Base-by-base conservation (phyloP, 2,797 vertebrate genomes). In the Yasuhikotakia modesta region DNA sequence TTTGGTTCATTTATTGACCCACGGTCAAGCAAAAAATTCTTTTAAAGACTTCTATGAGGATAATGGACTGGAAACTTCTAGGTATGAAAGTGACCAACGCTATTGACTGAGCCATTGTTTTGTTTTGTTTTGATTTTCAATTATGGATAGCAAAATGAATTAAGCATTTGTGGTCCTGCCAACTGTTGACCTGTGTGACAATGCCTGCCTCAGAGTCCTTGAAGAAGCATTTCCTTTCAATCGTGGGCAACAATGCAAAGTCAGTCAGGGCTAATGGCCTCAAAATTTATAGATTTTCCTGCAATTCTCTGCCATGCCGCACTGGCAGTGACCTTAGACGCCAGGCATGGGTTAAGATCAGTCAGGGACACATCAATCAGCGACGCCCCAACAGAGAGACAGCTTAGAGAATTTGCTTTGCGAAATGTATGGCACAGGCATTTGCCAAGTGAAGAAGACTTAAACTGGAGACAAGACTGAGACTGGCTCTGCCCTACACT, bases 301-400 rank as follows among this genome's bases (percentile, higher is more conserved):
- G 89, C 87, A 86, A 89, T 91, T 90, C 90, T 91, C 89, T 89
- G 90, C 86, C 85, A 87, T 87, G 84, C 85, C 86, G 81, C 86
- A 90, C 89, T 89, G 85, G 81, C 85, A 65, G 71, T 84, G 85
- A 89, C 89, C 91, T 90, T 91, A 89, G 88, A 88, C 84, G 81
- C 79, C 4, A 22, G 68, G 82, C 65, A 73, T 48, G 82, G 86
- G 88, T 87, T 75, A 10, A n/a, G 70, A 85, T 86, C 85, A 79
- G 79, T 32, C 82, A 89, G 87, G 90, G 89, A 88, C 88, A 90
- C 85, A 92, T 91, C 88, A 89, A 90, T 91, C 90, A 91, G 79
- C 74, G 55, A 13, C 84, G 79, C 84, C 81, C 86, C 87, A 90
- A 90, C 87, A 86, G 86, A 84, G n/a, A 71, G 2, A 73, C 85